Base-by-base conservation (phyloP, 2,888 invertebrate species). In the Drosophila prostipennis region DNA sequence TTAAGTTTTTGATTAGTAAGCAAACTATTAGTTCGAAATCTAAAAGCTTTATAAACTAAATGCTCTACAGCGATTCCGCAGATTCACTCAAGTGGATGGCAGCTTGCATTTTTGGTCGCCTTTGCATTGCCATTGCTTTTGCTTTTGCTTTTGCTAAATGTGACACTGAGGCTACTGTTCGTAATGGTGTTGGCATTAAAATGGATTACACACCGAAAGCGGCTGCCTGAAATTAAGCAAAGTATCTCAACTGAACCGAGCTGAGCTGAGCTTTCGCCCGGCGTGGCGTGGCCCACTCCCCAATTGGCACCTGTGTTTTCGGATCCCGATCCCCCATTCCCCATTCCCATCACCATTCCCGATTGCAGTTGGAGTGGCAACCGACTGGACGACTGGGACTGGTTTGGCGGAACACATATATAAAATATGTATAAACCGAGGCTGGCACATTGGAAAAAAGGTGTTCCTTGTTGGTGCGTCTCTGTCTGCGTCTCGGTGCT, bases 111-210 rank as follows among this genome's bases (percentile, higher is more conserved):
- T 74, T 71, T 69, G 43, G 49, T 58, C 37, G 19, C 61, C 32
- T 64, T 58, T 65, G 60, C 29, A 7, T 29, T 19, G 19, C 19
- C 19, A 19, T 51, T 37, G 58, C 53, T 68, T 71, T 82, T 79
- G 60, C 29, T 29, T 29, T 51, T 37, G 58, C 53, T 68, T 70
- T 82, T 79, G 87, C 87, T 87, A 83, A 87, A 86, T 86, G 86
- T 86, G 84, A 84, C 87, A 87, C 83, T 86, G 86, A 88, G 86
- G 88, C 84, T 85, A 87, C 88, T 85, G 84, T 85, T 87, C 86
- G 80, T 80, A 87, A 86, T 85, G 84, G 84, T 85, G 84, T 85
- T 85, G 84, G 84, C 84, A 85, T 85, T 85, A 88, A 87, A 86
- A 85, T 87, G 84, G 84, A 85, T 85, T 87, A 85, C 84, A 85